Evolutionary conservation across 2,797 vertebrate genomes (phyloP), one percentile per base, ranked within the genome.

Genomic region (Crenichthys baileyi): DNA sequence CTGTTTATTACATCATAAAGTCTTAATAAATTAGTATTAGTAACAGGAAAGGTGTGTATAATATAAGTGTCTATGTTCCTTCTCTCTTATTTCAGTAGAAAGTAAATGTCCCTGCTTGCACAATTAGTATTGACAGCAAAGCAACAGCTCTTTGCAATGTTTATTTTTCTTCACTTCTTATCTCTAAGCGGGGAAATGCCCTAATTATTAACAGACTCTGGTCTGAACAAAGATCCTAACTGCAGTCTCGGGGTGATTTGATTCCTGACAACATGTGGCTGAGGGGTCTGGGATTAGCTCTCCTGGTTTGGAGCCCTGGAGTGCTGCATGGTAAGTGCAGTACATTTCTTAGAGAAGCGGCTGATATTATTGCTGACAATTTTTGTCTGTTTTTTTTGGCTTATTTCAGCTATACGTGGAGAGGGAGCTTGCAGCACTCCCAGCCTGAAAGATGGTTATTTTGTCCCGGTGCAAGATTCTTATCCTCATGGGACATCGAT

Each of bases 201-300:
- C 18, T 67, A 90, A 87, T 88, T 5, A 92, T 92, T 92, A 90
- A 89, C 86, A 31, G 29, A 55, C 26, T 3, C 12, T 0, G 29
- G 22, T 63, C 4, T 74, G 58, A 76, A n/a, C 1, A 44, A 39
- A 15, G 12, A 41, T 76, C 55, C 51, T 16, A 2, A 18, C 70
- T 81, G 79, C 83, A 84, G 58, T 58, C 8, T 58, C 0, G 9
- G 36, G 5, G 11, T 63, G 73, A 75, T 83, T 86, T 36, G 5
- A 31, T 39, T 63, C 67, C 44, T 56, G 65, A 41, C 84, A 83
- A 79, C 75, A 92, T 91, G 89, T 68, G 11, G 3, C 0, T 48
- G 36, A 80, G 67, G 51, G 70, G 29, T 65, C 29, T 86, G 24
- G 39, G 78, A 48, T 83, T 85, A 60, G 41, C 81, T 79, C 82